Percentiles rank a stretch among this genome's conserved stretches.
These are phyloP conservation scores for Moxostoma hubbsi DNA, from an alignment of 2,797 vertebrate genomes.

Conservation along the genomic window DNA sequence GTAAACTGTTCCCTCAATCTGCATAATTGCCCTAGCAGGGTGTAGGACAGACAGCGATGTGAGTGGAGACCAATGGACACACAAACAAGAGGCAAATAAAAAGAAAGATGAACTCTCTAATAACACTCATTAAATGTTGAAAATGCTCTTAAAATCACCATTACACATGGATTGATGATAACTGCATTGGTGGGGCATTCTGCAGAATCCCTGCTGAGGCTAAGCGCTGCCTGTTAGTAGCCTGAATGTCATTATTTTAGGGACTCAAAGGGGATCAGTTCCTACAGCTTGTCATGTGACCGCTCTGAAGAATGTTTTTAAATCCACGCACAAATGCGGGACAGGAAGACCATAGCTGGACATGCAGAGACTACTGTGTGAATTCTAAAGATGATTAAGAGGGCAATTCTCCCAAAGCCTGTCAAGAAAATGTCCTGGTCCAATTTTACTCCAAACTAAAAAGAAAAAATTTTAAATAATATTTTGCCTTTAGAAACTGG, in stretches of 20 bases:
- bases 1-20: conserved; percentile 79
- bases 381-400: too few relatives aligned
- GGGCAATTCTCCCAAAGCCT: too few relatives aligned
- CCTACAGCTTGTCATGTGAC: conserved; percentile 24
- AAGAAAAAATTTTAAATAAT: too few relatives aligned
- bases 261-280: background rate
- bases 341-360: too few relatives aligned
- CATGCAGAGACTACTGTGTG: too few relatives aligned
- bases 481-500: too few relatives aligned
- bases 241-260: conserved; percentile 2
- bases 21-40: conserved; percentile 83
- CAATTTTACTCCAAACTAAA: too few relatives aligned
- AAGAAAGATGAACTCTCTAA: conserved; percentile 18
- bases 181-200: background rate
- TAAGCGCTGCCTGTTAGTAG: conserved; percentile 8
- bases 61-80: conserved; percentile 27
- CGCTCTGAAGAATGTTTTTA: background rate
- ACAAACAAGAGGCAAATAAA: conserved; percentile 30
- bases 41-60: conserved; percentile 27
- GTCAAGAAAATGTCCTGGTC: too few relatives aligned
- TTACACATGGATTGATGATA: conserved; percentile 15
- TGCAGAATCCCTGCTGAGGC: conserved; percentile 17
- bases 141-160: conserved; percentile 28
- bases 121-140: conserved; percentile 29
- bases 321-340: background rate